Base-by-base conservation (phyloP, 2,113 vertebrate genomes). In the Heterochromis multidens region DNA sequence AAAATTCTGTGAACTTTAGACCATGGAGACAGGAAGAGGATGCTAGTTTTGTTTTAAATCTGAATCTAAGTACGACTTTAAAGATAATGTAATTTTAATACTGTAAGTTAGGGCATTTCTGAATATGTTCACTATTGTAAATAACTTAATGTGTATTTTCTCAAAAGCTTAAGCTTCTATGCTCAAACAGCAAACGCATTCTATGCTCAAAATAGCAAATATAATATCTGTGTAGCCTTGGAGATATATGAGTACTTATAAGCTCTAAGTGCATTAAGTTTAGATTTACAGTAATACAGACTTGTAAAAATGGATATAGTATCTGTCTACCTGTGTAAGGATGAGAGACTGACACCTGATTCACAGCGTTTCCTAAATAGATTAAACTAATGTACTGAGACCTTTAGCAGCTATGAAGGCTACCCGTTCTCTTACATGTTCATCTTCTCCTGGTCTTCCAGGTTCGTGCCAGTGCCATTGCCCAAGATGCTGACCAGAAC, bases 401-500 rank as follows among this genome's bases (percentile, higher is more conserved):
- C 70, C 23, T 52, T 9, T 29, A 23, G 16, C 10, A 43, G 9
- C 82, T 82, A 86, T 89, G 57, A 11, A 40, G 19, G 27, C 19
- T 23, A 27, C 23, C 43, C 6, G 0, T 52, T 87, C 82, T 90
- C 52, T 65, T 79, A 35, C 60, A 10, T 81, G n/a, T 76, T 7
- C 3, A 1, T 86, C 57, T 72, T 52, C 83, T 62, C 61, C 27
- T 84, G 21, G 52, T 58, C 35, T 70, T 29, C 2, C 95, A 99
- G 98, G 98, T 99, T 7, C 97, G 98, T 87, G 98, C 98, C 94
- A 99, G 98, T 3, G 97, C 98, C 93, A 99, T 99, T 7, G 98
- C 98, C 5, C 98, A 99, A 91, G 98, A 99, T 1, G 98, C 98
- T 0, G 98, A 99, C 91, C 98, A 99, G 97, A 99, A 99, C 96